phyloP scores from a whole-genome alignment of 2,113 vertebrate genomes.

The Hyperoodon ampullatus region DNA sequence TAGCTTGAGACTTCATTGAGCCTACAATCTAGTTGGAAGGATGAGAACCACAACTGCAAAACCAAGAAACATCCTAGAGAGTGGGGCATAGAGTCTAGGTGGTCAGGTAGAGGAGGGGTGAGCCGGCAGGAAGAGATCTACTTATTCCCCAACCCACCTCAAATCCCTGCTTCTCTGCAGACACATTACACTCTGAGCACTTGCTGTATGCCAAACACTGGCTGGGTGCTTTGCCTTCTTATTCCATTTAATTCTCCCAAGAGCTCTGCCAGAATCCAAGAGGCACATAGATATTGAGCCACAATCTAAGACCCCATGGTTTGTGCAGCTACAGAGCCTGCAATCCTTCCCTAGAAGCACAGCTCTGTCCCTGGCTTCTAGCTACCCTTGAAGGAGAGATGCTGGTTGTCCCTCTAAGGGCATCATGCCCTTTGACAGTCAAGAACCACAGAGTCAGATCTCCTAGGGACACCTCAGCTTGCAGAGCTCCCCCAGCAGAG shows the following conservation, averaged over 20 bases:
- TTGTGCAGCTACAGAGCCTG: background rate
- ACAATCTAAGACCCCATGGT: background rate
- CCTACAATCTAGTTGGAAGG: background rate
- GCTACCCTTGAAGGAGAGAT: background rate
- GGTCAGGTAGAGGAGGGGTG: background rate
- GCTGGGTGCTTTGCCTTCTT: background rate
- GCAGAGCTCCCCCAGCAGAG: fast-evolving
- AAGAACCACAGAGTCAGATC: background rate
- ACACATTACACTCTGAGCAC: background rate
- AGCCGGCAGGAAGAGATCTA: background rate
- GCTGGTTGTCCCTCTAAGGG: background rate
- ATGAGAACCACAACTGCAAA: background rate
- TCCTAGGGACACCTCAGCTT: background rate
- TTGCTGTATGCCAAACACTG: background rate
- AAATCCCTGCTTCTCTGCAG: background rate
- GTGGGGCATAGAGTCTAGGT: too few species aligned
- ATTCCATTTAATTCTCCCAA: background rate
- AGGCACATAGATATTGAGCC: too few species aligned
- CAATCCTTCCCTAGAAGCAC: too few species aligned
- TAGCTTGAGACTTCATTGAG: background rate
- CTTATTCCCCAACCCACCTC: background rate
- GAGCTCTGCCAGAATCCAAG: background rate
- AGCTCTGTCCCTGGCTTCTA: background rate
- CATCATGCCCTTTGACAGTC: background rate
- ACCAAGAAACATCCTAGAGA: background rate